Evolutionary conservation across 2,797 vertebrate species (phyloP).

Genomic region (Chaetophractus vellerosus): DNA sequence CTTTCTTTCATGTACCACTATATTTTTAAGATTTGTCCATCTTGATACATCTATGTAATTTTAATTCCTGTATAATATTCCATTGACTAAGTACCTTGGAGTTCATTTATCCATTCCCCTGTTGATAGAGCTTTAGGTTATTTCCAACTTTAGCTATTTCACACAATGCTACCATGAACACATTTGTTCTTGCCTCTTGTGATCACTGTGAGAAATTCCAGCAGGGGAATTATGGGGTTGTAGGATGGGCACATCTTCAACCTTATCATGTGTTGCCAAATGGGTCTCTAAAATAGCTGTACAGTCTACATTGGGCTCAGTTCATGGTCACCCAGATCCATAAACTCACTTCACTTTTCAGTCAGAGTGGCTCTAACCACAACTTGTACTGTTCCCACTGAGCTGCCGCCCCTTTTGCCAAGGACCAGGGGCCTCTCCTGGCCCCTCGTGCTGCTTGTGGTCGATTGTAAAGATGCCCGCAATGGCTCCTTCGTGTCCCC

Average conservation of each 20-base stretch:
- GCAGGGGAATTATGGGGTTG: not conserved
- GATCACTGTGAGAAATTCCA: not conserved
- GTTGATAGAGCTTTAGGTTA: not conserved
- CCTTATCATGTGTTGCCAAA: not conserved
- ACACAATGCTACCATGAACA: not conserved
- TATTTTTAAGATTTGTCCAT: conserved; percentile 12
- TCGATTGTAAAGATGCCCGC: not conserved
- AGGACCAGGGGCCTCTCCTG: not conserved
- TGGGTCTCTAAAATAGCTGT: not conserved
- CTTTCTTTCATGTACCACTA: not conserved
- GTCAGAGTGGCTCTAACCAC: not conserved
- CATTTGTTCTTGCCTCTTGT: not conserved
- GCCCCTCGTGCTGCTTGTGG: not conserved
- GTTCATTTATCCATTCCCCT: not conserved
- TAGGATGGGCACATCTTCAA: not conserved
- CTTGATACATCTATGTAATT: not conserved
- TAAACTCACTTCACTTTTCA: not conserved
- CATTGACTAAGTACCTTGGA: not conserved
- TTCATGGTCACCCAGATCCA: not conserved
- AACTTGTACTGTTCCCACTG: not conserved
- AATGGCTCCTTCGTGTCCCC: accelerated
- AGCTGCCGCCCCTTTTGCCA: not conserved
- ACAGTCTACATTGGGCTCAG: not conserved
- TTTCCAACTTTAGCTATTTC: not conserved
- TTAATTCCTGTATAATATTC: not conserved